These are phyloP conservation scores for Hoplostethus atlanticus DNA, from an alignment of 2,797 vertebrate species.

Conservation along the genomic window DNA sequence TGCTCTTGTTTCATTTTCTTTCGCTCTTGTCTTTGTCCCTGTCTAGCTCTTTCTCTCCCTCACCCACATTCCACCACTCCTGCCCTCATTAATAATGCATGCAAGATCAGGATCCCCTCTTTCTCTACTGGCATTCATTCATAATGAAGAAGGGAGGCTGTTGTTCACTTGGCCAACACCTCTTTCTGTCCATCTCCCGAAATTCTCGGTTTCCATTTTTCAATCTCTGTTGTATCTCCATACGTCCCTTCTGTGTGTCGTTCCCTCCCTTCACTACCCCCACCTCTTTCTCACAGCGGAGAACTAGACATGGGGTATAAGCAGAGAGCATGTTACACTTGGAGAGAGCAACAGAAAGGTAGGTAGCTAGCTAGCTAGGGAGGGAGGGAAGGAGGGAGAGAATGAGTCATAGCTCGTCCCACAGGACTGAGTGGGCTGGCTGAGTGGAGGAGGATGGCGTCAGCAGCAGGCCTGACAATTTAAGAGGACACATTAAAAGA, in stretches of 20 bases:
- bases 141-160: constrained; percentile 45
- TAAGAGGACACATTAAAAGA: constrained; percentile 80
- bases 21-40: not conserved
- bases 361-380: constrained; percentile 74
- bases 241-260: constrained; percentile 18
- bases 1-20: not conserved
- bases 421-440: constrained; percentile 86
- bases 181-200: constrained; percentile 32
- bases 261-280: not conserved
- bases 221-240: constrained; percentile 9
- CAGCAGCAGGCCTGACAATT: constrained; percentile 82
- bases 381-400: constrained; percentile 69
- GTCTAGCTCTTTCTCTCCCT: constrained; percentile 10
- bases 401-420: constrained; percentile 89
- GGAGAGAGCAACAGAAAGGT: constrained; percentile 40
- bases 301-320: constrained; percentile 51
- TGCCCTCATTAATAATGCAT: constrained; percentile 57
- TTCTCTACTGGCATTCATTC: constrained; percentile 26
- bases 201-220: constrained; percentile 16
- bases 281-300: constrained; percentile 15
- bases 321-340: constrained; percentile 47
- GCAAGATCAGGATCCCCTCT: constrained; percentile 51
- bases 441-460: constrained; percentile 86
- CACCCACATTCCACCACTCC: constrained; percentile 31
- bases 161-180: constrained; percentile 22